Evolutionary conservation across 2,888 invertebrate species (phyloP).

Genomic region (Pristionchus maxplancki): DNA sequence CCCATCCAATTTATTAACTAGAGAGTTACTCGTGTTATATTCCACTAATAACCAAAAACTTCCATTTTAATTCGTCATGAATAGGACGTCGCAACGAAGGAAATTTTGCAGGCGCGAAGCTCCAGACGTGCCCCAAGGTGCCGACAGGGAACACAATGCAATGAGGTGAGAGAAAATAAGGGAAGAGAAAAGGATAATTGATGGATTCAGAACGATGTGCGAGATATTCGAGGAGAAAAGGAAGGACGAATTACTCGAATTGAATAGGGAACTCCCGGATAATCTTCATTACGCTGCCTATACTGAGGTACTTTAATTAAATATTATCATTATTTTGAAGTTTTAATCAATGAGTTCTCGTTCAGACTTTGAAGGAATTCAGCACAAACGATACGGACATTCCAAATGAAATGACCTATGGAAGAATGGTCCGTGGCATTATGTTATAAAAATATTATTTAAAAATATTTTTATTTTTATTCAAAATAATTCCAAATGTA

Average conservation of each 20-base stretch:
- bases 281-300: not conserved
- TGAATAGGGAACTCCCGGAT: conserved; percentile 5
- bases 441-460: not conserved
- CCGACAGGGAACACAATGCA: conserved; percentile 26
- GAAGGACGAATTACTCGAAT: not conserved
- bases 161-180: conserved; percentile 32
- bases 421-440: conserved; percentile 57
- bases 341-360: not conserved
- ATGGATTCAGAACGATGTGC: conserved; percentile 29
- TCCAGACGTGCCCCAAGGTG: conserved; percentile 35
- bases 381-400: conserved; percentile 33
- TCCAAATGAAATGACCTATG: conserved; percentile 59
- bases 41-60: no score
- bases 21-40: no score
- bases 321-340: not conserved
- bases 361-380: conserved; percentile 54
- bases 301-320: not conserved
- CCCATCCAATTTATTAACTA: no score
- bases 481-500: not conserved
- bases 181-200: not conserved
- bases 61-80: no score
- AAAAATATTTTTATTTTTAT: not conserved
- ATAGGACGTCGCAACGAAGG: no score
- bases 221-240: conserved; percentile 42
- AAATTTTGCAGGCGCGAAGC: not conserved